These are phyloP conservation scores for Oscheius sp. DNA, from an alignment of 2,888 invertebrate species.

Conservation along the genomic window DNA sequence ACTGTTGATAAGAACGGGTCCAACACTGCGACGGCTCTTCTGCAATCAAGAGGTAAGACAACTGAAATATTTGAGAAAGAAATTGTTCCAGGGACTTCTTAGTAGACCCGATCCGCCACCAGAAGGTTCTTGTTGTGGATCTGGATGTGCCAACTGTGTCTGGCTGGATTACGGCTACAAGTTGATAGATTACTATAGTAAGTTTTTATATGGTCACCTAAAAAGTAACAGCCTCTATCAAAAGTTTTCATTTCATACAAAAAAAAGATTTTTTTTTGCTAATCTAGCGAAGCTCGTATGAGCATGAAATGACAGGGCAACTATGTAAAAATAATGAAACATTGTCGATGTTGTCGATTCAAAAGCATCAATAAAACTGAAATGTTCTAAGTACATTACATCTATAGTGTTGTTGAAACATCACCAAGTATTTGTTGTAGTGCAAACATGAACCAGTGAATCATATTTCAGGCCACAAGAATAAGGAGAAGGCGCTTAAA, in stretches of 20 bases:
- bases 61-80: not conserved
- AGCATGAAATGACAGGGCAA: too few species aligned
- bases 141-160: conserved; percentile 66
- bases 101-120: conserved; percentile 31
- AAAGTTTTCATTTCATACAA: too few species aligned
- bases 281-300: too few species aligned
- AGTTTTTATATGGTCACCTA: conserved; percentile 1
- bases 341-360: too few species aligned
- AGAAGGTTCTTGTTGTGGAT: conserved; percentile 56
- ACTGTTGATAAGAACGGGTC: too few species aligned
- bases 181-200: conserved; percentile 59
- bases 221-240: not conserved
- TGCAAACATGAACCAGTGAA: too few species aligned
- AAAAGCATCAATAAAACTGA: not conserved
- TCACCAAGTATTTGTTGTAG: too few species aligned
- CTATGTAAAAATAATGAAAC: too few species aligned
- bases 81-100: not conserved
- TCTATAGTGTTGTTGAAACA: too few species aligned
- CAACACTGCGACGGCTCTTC: too few species aligned
- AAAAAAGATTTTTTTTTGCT: too few species aligned
- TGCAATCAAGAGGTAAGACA: not conserved
- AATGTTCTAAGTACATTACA: not conserved
- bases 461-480: conserved; percentile 8
- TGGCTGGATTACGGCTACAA: conserved; percentile 65
- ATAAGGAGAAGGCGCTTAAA: conserved; percentile 21